These are phyloP conservation scores for Cheilosia scutellata DNA, from an alignment of 2,888 invertebrate genomes.

Conservation along the genomic window DNA sequence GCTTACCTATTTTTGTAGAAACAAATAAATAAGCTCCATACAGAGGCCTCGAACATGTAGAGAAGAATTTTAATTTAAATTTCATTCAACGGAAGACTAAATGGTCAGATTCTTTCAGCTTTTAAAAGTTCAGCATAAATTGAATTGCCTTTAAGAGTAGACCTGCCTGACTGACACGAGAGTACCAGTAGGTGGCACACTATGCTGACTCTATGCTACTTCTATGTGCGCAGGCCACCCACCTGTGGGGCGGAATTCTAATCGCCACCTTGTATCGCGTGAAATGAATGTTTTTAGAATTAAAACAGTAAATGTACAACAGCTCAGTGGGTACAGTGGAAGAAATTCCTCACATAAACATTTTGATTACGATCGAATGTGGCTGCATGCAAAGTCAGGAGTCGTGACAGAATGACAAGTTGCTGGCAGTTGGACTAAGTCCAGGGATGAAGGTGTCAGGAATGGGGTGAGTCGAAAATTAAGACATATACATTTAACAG, in stretches of 20 bases:
- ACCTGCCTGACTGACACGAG: not conserved
- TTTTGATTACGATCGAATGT: slow-evolving; percentile 40
- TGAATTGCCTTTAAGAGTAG: slow-evolving; percentile 39
- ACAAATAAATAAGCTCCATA: slow-evolving; percentile 47
- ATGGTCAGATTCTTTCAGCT: slow-evolving; percentile 31
- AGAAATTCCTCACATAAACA: slow-evolving; percentile 26
- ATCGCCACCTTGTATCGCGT: slow-evolving; percentile 49
- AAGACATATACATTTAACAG: slow-evolving; percentile 18
- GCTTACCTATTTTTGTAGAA: slow-evolving; percentile 33
- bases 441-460: not conserved
- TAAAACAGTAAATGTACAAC: slow-evolving; percentile 48
- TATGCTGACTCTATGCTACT: not conserved
- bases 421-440: not conserved
- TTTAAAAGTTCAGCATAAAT: slow-evolving; percentile 48
- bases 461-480: not conserved
- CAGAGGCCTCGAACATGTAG: slow-evolving; percentile 37
- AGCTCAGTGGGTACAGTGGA: slow-evolving; percentile 10
- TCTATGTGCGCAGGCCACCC: not conserved
- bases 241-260: slow-evolving; percentile 23
- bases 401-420: slow-evolving; percentile 32
- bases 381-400: slow-evolving; percentile 16
- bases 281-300: slow-evolving; percentile 50
- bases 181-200: slow-evolving; percentile 2
- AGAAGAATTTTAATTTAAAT: slow-evolving; percentile 57
- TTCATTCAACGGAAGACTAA: slow-evolving; percentile 30